phyloP scores from a whole-genome alignment of 2,113 vertebrate species.

The Nothocercus nigrocapillus region DNA sequence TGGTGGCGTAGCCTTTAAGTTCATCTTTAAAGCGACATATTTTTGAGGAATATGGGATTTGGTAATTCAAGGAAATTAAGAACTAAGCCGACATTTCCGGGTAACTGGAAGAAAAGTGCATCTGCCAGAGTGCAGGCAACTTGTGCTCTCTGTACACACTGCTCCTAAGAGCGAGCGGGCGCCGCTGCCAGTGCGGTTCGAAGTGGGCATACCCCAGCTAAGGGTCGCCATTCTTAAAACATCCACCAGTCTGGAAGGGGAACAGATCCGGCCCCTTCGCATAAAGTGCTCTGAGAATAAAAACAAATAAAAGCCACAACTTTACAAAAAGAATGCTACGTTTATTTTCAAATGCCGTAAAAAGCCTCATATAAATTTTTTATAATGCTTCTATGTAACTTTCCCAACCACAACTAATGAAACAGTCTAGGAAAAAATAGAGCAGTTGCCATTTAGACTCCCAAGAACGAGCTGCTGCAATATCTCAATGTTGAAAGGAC shows the following conservation, averaged over 20 bases:
- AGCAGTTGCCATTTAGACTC: constrained; percentile 60
- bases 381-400: constrained; percentile 71
- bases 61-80: not conserved
- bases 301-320: not conserved
- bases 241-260: not conserved
- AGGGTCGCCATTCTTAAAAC: not conserved
- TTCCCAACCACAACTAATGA: constrained; percentile 66
- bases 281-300: accelerated
- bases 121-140: not conserved
- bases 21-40: not conserved
- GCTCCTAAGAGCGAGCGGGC: not conserved
- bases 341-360: constrained; percentile 78
- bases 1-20: not conserved
- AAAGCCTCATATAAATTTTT: constrained; percentile 78
- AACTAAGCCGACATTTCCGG: not conserved
- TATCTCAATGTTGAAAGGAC: constrained; percentile 37
- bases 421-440: constrained; percentile 69
- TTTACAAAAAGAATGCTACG: constrained; percentile 72
- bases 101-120: not conserved
- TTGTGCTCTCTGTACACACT: not conserved
- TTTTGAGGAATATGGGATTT: not conserved
- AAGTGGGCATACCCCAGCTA: not conserved
- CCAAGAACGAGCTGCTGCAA: constrained; percentile 44
- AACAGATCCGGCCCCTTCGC: not conserved
- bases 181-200: accelerated